Evolutionary conservation across 2,888 invertebrate genomes (phyloP), one percentile per base, ranked within the genome.

Genomic region (Masnerella sp.): DNA sequence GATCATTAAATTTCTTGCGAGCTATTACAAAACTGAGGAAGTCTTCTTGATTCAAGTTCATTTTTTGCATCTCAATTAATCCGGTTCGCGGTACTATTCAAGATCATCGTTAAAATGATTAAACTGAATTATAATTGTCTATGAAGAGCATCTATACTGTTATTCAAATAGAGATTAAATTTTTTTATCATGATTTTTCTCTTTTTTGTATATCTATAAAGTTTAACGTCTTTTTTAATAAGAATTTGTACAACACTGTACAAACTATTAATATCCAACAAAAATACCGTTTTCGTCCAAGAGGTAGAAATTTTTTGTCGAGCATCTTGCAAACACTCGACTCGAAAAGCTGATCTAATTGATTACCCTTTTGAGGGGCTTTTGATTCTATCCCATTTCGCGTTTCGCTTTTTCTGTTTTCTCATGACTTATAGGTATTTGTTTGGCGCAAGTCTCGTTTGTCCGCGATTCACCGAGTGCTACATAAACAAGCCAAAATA

Each of bases 251-350:
- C n/a, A n/a, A n/a, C n/a, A n/a, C n/a, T n/a, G n/a, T n/a, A n/a
- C n/a, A n/a, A n/a, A n/a, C n/a, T n/a, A n/a, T n/a, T n/a, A n/a
- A n/a, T n/a, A n/a, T n/a, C n/a, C n/a, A n/a, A n/a, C n/a, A n/a
- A n/a, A n/a, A n/a, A n/a, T n/a, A n/a, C n/a, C n/a, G n/a, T n/a
- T n/a, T n/a, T n/a, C n/a, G n/a, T n/a, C n/a, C n/a, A n/a, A n/a
- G n/a, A n/a, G n/a, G 25, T 25, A 25, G 7, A 25, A 25, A 4
- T 47, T 34, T 59, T 58, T 70, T 73, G 74, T 81, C 79, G 71
- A 84, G 82, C 45, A 78, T 70, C 73, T 72, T 51, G 78, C 80
- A 85, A 85, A 85, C 81, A 85, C 79, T 81, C 76, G 72, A 78
- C 75, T 38, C 40, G 70, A 47, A 71, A 76, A 68, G 28, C 59